phyloP scores from a whole-genome alignment of 2,888 invertebrate species.

The Trachelus tabidus region DNA sequence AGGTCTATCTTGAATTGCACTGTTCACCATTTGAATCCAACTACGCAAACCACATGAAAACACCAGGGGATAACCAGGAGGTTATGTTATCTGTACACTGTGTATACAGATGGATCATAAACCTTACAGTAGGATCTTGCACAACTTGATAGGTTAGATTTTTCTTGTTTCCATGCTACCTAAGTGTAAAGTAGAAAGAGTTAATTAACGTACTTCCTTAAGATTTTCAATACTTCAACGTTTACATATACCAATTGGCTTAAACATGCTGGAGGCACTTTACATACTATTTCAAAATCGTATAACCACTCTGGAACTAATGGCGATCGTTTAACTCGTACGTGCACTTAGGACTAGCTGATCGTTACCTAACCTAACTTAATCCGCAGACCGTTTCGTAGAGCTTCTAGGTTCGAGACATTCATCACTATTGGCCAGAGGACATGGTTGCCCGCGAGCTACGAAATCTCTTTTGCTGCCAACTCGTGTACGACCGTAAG shows the following conservation, averaged over 20 bases:
- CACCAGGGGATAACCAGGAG: not conserved
- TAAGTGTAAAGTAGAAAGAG: not conserved
- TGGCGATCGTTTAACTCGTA: not conserved
- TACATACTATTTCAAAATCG: not conserved
- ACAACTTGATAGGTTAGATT: not conserved
- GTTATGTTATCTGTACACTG: not conserved
- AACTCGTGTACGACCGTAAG: not conserved
- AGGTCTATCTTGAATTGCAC: not conserved
- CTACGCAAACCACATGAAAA: not conserved
- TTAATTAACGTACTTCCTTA: not conserved
- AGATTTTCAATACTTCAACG: not conserved
- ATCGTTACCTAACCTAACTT: not conserved
- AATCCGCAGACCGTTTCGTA: not conserved
- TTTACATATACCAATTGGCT: not conserved
- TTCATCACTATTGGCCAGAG: conserved; percentile 3
- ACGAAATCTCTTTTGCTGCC: conserved; percentile 4
- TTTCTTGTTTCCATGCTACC: not conserved
- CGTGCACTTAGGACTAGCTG: not conserved
- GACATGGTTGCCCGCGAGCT: conserved; percentile 2
- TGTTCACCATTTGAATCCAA: not conserved
- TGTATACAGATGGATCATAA: not conserved
- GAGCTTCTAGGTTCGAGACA: not conserved
- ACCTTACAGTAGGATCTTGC: not conserved
- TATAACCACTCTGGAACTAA: not conserved
- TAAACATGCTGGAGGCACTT: not conserved